Percentiles rank a stretch among this genome's conserved stretches.
These are phyloP conservation scores for Daboia siamensis DNA, from an alignment of 2,113 vertebrate genomes.

Conservation along the genomic window DNA sequence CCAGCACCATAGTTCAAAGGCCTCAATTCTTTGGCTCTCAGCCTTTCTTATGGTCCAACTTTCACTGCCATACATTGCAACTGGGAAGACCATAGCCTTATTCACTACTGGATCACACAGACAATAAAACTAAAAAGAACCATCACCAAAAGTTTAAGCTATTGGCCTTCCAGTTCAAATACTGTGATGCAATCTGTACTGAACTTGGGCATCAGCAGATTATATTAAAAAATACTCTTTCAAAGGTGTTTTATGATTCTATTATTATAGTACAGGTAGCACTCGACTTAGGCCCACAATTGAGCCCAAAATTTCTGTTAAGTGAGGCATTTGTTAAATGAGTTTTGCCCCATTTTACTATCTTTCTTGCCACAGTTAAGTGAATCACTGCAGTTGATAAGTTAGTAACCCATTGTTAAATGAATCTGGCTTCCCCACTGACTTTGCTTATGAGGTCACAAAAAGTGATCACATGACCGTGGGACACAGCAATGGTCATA, in stretches of 20 bases:
- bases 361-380: background rate
- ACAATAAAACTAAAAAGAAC: background rate
- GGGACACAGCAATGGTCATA: background rate
- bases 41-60: no score
- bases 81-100: no score
- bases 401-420: background rate
- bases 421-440: no score
- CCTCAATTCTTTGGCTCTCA: no score
- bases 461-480: background rate
- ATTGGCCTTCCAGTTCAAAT: background rate
- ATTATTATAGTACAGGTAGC: background rate
- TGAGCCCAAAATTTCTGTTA: background rate
- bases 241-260: background rate
- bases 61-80: no score
- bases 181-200: background rate
- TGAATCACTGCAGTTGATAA: background rate
- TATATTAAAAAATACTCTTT: background rate
- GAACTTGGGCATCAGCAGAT: background rate
- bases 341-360: background rate
- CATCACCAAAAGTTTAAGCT: background rate
- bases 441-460: no score
- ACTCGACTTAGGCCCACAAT: background rate
- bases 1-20: no score
- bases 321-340: background rate
- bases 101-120: background rate